These are phyloP conservation scores for Patella depressa DNA, from an alignment of 2,888 invertebrate species.

Conservation along the genomic window DNA sequence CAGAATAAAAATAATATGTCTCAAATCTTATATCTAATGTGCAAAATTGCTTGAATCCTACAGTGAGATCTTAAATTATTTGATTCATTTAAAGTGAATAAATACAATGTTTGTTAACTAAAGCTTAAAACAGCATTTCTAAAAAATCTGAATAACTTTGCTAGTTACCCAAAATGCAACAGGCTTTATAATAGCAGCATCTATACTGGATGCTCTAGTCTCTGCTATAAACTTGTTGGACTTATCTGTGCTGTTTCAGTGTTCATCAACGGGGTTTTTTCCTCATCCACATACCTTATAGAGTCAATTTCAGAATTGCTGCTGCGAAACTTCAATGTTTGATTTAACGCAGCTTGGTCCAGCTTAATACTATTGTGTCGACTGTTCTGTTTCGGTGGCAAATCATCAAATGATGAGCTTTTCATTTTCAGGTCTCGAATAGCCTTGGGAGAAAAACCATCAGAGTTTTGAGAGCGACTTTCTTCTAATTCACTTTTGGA, in stretches of 20 bases:
- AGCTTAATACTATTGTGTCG: background rate
- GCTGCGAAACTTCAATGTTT: background rate
- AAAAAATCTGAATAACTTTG: background rate
- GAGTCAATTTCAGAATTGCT: background rate
- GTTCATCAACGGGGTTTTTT: slow-evolving; percentile 12
- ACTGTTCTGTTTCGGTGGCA: background rate
- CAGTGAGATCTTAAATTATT: no score
- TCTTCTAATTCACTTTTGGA: slow-evolving; percentile 6
- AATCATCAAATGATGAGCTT: slow-evolving; percentile 1
- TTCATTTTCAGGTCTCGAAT: background rate
- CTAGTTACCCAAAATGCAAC: background rate
- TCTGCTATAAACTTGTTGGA: background rate
- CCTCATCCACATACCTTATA: slow-evolving; percentile 10
- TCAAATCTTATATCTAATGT: no score
- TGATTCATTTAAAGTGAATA: no score
- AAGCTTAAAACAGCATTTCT: background rate
- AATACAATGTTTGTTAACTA: no score
- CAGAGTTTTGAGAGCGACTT: background rate
- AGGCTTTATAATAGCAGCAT: background rate
- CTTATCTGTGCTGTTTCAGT: background rate
- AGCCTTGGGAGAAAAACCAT: background rate
- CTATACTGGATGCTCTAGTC: background rate
- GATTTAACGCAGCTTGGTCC: background rate
- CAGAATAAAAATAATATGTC: no score
- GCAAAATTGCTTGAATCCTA: no score